A percentile compares a stretch with the other conserved stretches of the same genome.
These are phyloP conservation scores for Siniperca scherzeri DNA, from an alignment of 2,797 vertebrate species.

Conservation along the genomic window DNA sequence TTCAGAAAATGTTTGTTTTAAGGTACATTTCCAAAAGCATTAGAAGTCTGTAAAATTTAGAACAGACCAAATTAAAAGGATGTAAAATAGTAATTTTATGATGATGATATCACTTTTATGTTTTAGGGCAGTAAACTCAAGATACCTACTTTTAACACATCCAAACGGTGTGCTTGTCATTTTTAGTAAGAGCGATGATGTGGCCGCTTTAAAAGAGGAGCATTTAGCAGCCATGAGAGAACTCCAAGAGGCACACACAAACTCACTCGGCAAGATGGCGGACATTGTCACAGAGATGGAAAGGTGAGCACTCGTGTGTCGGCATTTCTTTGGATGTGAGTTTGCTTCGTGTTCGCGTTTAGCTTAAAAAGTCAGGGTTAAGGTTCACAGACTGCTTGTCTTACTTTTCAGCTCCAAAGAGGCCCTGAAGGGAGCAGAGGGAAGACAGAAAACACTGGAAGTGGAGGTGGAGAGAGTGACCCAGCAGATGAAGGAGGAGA, in stretches of 20 bases:
- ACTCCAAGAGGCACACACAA: conserved; percentile 83
- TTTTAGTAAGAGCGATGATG: conserved; percentile 84
- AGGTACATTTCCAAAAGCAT: background rate
- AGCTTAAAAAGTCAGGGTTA: conserved; percentile 1
- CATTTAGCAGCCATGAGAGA: conserved; percentile 74
- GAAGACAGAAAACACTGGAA: conserved; percentile 77
- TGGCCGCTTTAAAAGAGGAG: conserved; percentile 73
- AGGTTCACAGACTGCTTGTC: conserved; percentile 30
- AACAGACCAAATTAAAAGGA: background rate
- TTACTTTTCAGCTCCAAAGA: conserved; percentile 84
- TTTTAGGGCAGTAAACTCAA: background rate
- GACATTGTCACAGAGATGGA: conserved; percentile 85
- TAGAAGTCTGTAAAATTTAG: background rate
- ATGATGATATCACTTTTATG: background rate
- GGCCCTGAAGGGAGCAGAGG: conserved; percentile 76
- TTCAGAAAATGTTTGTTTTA: background rate
- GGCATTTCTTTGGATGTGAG: conserved; percentile 4
- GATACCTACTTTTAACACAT: background rate
- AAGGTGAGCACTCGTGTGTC: conserved; percentile 79
- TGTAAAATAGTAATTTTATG: background rate
- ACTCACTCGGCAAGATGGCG: conserved; percentile 78
- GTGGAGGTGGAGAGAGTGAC: conserved; percentile 80
- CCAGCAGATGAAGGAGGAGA: conserved; percentile 77
- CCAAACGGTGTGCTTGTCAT: background rate
- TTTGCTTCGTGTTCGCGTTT: conserved; percentile 37